Base-by-base conservation (phyloP, 1,140 invertebrate genomes). In the Agrilus planipennis region DNA sequence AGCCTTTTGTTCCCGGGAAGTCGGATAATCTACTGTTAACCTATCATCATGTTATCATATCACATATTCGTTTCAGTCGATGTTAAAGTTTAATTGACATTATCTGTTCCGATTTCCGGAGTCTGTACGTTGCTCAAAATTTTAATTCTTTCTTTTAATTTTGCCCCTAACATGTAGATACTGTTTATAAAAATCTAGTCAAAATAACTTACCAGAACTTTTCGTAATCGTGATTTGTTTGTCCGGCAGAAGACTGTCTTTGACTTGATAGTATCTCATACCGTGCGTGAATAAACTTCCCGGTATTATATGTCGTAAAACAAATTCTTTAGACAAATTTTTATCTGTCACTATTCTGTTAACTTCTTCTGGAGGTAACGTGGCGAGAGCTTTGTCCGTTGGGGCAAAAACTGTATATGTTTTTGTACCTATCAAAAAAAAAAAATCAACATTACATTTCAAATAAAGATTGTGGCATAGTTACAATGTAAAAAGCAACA, bases 331-430 rank as follows among this genome's bases (percentile, higher is more conserved):
- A 1, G 86, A 78, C 2, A 72, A 69, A n/a, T 69, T 68, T 36
- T 68, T 67, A 49, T 79, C 73, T 4, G 70, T 72, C 7, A 73
- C 61, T 2, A 75, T 67, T 28, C 67, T 63, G 18, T 72, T 62
- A 7, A 80, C 53, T 46, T 84, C 79, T 41, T 71, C 70, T 1
- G 65, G 66, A 47, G 73, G 72, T 34, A 79, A 61, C n/a, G 70
- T 71, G 35, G 64, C 67, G 61, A 90, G 89, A 41, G 85, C 86
- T 22, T 75, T 68, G 59, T 90, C 84, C 23, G 79, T 81, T 29
- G 87, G 87, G 2, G 84, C 86, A 52, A 89, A 89, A 6, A 90
- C 67, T 1, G 86, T 90, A 60, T 82, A 86, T 0, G 83, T 83
- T 68, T 82, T 84, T 14, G 76, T 73, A 34, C 82, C 81, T 82